Percentiles rank a stretch among this genome's conserved stretches.
These are phyloP conservation scores for Seriola rivoliana DNA, from an alignment of 2,113 vertebrate species.

Conservation along the genomic window DNA sequence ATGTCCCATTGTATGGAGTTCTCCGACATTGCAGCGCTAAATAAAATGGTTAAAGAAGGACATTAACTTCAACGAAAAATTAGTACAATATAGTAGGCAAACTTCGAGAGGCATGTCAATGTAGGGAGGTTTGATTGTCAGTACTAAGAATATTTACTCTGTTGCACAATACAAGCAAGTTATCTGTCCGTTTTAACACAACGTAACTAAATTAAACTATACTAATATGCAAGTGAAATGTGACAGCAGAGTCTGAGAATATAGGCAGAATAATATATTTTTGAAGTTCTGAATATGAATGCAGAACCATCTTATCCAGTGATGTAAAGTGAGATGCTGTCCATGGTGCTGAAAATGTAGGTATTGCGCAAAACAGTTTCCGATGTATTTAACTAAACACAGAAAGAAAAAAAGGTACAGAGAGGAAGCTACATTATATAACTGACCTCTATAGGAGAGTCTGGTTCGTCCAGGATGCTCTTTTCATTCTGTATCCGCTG, in stretches of 20 bases:
- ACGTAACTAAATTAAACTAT: background rate
- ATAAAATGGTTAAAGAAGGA: background rate
- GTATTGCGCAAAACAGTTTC: accelerated
- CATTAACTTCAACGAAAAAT: too few relatives aligned
- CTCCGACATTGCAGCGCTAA: background rate
- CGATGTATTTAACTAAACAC: background rate
- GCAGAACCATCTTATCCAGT: background rate
- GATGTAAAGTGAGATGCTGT: background rate
- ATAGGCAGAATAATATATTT: too few relatives aligned
- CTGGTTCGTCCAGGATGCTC: constrained; percentile 4
- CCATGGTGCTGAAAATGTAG: constrained; percentile 22
- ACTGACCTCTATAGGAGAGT: constrained; percentile 6
- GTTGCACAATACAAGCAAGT: background rate
- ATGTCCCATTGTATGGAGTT: too few relatives aligned
- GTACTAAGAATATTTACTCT: background rate
- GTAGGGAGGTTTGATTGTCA: too few relatives aligned
- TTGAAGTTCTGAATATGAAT: too few relatives aligned
- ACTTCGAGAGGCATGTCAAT: too few relatives aligned
- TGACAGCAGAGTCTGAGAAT: background rate
- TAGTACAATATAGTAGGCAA: too few relatives aligned
- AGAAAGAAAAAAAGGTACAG: background rate
- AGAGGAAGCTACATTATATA: background rate
- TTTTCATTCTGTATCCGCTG: background rate
- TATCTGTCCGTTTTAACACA: background rate
- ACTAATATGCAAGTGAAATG: background rate